Percentiles rank a stretch among this genome's conserved stretches.
These are phyloP conservation scores for Murina feae DNA, from an alignment of 2,113 vertebrate species.

Conservation along the genomic window DNA sequence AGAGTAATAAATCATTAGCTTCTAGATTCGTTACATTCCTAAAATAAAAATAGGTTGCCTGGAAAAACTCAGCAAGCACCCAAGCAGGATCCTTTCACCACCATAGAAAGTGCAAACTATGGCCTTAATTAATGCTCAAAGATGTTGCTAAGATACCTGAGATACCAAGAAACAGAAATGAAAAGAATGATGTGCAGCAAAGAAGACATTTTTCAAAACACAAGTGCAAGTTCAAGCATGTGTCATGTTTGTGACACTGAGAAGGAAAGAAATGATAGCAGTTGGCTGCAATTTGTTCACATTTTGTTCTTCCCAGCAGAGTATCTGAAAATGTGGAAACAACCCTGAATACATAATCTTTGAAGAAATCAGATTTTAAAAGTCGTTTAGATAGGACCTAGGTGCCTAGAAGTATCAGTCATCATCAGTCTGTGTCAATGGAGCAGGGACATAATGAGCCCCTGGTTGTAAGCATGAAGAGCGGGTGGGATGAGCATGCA, in stretches of 20 bases:
- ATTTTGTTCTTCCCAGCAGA: not conserved
- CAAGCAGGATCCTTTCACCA: not conserved
- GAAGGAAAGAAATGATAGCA: not conserved
- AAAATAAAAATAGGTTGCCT: slow-evolving; percentile 15
- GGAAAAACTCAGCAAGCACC: not conserved
- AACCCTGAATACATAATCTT: not conserved
- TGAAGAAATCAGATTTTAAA: not conserved
- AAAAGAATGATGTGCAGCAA: not conserved
- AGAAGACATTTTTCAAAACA: not conserved
- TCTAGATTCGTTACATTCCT: not conserved
- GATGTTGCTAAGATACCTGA: slow-evolving; percentile 41
- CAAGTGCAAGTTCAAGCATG: not conserved
- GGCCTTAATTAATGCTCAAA: not conserved
- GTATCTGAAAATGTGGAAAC: not conserved
- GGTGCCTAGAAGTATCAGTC: not conserved
- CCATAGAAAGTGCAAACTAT: not conserved
- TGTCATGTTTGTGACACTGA: not conserved
- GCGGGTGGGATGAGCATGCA: not conserved
- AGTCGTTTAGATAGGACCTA: not conserved
- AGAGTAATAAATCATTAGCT: not conserved
- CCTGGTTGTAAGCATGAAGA: not conserved
- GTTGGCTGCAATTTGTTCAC: not conserved
- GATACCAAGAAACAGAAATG: not conserved
- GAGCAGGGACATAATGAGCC: not conserved
- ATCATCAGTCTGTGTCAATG: not conserved